Evolutionary conservation across 2,797 vertebrate species (phyloP).

Genomic region (Phrynocephalus vlangalii): DNA sequence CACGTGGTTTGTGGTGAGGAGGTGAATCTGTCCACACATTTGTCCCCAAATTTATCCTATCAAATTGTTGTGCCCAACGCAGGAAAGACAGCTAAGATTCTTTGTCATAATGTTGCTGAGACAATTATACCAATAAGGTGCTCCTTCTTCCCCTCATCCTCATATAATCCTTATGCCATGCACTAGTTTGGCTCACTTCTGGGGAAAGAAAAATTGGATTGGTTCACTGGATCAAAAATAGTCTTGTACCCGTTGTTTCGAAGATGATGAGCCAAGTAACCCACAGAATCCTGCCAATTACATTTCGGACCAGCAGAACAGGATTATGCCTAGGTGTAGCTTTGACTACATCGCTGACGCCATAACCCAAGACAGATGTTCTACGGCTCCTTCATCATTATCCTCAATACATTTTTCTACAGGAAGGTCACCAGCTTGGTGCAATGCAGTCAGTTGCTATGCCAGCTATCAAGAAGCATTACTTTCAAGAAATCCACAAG

Average conservation of each 20-base stretch:
- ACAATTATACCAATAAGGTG: no score
- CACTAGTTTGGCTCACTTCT: constrained; percentile 1
- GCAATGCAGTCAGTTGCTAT: constrained; percentile 52
- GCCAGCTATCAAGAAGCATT: constrained; percentile 21
- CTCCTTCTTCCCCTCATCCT: no score
- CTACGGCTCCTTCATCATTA: constrained; percentile 21
- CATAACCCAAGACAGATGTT: background rate
- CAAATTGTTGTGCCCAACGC: no score
- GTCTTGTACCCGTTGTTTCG: background rate
- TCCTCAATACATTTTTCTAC: constrained; percentile 41
- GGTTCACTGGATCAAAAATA: constrained; percentile 29
- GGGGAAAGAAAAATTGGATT: background rate
- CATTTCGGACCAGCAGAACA: constrained; percentile 17
- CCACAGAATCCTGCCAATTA: constrained; percentile 25
- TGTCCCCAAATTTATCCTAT: no score
- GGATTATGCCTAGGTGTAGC: background rate
- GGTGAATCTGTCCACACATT: background rate
- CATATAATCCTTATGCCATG: background rate
- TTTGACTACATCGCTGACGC: constrained; percentile 23
- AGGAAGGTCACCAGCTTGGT: constrained; percentile 37
- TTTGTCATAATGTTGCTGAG: no score
- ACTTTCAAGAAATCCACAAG: background rate
- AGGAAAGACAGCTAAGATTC: no score
- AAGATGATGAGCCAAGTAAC: background rate
- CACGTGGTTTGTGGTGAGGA: background rate